Evolutionary conservation across 2,113 vertebrate genomes (phyloP).

Genomic region (cat (Felis catus)): F.catus_Fca126_mat1.0 CM031415.1:59293501-59294000

Average conservation of each 20-base stretch:
- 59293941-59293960: not conserved
- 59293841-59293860: not conserved
- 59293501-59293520: slow-evolving; percentile 66
- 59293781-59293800: not conserved
- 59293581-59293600: slow-evolving; percentile 68
- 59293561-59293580: slow-evolving; percentile 78
- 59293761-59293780: not conserved
- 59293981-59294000: not conserved
- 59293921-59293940: not conserved
- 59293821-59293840: not conserved
- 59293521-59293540: slow-evolving; percentile 76
- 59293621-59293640: slow-evolving; percentile 76
- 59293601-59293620: slow-evolving; percentile 49
- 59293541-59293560: slow-evolving; percentile 66
- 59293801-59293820: not conserved
- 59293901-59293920: not conserved
- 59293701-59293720: not conserved
- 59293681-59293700: slow-evolving; percentile 8
- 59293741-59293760: not conserved
- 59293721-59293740: slow-evolving; percentile 8
- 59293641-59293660: slow-evolving; percentile 41
- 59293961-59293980: no score
- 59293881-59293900: not conserved
- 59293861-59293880: not conserved
- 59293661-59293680: slow-evolving; percentile 44